Evolutionary conservation across 2,113 vertebrate genomes (phyloP).

Genomic region (Motacilla tschutschensis): DNA sequence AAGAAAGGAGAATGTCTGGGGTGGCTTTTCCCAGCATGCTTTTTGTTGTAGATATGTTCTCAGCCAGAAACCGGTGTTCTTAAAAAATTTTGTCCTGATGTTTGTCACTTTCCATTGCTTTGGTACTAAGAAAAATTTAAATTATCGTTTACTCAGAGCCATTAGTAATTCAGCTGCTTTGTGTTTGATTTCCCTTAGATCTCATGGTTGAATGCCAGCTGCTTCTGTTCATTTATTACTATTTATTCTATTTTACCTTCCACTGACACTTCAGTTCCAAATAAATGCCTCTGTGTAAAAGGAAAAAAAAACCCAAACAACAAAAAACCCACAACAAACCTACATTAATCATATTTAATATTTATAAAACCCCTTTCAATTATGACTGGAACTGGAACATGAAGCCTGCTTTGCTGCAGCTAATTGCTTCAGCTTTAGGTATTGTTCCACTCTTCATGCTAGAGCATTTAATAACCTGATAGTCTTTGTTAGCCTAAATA

Average conservation of each 20-base stretch:
- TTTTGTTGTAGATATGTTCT: not conserved
- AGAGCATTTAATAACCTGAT: not conserved
- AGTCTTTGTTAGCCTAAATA: conserved; percentile 4
- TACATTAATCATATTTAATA: conserved; percentile 35
- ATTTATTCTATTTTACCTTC: conserved; percentile 36
- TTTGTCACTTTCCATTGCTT: conserved; percentile 2
- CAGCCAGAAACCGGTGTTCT: not conserved
- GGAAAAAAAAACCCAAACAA: not conserved
- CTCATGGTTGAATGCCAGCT: conserved; percentile 32
- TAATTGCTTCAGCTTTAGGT: conserved; percentile 26
- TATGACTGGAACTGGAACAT: conserved; percentile 17
- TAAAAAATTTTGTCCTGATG: not conserved
- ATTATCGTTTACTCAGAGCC: not conserved
- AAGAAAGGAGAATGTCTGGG: not conserved
- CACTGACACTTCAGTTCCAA: not conserved
- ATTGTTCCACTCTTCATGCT: not conserved
- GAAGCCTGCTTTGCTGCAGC: conserved; percentile 6
- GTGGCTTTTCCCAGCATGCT: not conserved
- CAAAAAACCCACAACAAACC: not conserved
- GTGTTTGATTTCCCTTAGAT: conserved; percentile 30
- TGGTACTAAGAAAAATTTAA: not conserved
- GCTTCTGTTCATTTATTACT: conserved; percentile 37
- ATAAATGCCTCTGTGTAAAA: not conserved
- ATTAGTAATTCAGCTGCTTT: conserved; percentile 32
- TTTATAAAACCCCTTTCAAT: conserved; percentile 14